These are phyloP conservation scores for Trissolcus japonicus DNA, from an alignment of 2,888 invertebrate genomes.

Conservation along the genomic window DNA sequence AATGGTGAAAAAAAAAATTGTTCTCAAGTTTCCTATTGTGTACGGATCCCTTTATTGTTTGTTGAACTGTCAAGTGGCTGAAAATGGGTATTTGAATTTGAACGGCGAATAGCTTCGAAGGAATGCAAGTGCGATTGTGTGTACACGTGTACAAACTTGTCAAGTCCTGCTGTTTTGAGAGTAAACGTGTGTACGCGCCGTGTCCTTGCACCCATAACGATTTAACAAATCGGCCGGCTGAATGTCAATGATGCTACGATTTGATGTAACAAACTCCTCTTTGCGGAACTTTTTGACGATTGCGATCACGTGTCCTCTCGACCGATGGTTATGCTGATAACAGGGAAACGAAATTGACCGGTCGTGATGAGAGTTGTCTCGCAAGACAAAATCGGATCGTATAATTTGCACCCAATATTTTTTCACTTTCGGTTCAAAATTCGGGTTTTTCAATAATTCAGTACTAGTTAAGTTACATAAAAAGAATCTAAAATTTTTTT, in stretches of 20 bases:
- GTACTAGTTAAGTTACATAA: too few relatives aligned
- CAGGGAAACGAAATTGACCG: too few relatives aligned
- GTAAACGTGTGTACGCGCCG: slow-evolving; percentile 40
- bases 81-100: slow-evolving; percentile 1
- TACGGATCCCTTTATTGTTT: too few relatives aligned
- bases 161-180: slow-evolving; percentile 20
- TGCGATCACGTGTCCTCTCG: slow-evolving; percentile 21
- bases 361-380: too few relatives aligned
- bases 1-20: too few relatives aligned
- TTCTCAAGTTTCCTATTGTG: too few relatives aligned
- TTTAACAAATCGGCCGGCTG: slow-evolving; percentile 42
- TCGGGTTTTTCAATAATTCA: too few relatives aligned
- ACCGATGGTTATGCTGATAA: too few relatives aligned
- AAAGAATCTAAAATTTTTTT: too few relatives aligned
- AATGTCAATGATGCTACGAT: slow-evolving; percentile 44
- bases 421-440: too few relatives aligned
- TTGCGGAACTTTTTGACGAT: slow-evolving; percentile 12
- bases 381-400: too few relatives aligned
- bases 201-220: slow-evolving; percentile 51
- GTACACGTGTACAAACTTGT: slow-evolving; percentile 23
- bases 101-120: neutral
- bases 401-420: too few relatives aligned
- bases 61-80: neutral
- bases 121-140: slow-evolving; percentile 27
- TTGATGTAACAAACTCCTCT: slow-evolving; percentile 30